phyloP scores from a whole-genome alignment of 2,888 invertebrate genomes.

The Orthonevra nobilis region DNA sequence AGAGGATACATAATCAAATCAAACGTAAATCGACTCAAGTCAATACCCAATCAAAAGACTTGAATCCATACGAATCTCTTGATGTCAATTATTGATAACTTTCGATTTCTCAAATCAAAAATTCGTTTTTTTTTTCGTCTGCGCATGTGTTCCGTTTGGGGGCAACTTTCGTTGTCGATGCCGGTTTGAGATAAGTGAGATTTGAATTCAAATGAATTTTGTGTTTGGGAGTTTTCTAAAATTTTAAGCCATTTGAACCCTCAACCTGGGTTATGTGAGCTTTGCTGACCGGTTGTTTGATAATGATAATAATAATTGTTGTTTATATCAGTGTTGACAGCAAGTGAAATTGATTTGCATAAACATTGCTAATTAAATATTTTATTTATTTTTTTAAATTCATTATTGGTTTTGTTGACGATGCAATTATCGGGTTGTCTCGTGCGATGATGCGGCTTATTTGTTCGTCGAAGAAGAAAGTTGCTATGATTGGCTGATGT shows the following conservation, averaged over 20 bases:
- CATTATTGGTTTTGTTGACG: background rate
- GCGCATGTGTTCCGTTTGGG: background rate
- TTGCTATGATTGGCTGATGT: conserved; percentile 8
- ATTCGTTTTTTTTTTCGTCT: background rate
- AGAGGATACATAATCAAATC: conserved; percentile 5
- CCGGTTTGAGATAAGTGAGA: no score
- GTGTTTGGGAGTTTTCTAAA: background rate
- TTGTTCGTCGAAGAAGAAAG: conserved; percentile 2
- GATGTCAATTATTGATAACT: conserved; percentile 17
- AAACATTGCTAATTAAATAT: no score
- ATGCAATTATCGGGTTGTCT: background rate
- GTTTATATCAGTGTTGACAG: background rate
- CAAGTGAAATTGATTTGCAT: background rate
- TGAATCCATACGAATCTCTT: no score
- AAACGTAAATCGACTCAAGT: no score
- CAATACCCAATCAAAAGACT: no score
- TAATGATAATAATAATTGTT: no score
- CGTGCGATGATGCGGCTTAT: background rate
- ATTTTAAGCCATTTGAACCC: no score
- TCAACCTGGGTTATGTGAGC: no score
- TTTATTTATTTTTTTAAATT: no score
- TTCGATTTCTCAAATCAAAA: conserved; percentile 22
- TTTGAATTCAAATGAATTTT: no score
- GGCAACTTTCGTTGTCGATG: no score
- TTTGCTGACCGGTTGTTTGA: no score